Conservation (phyloP, 2,797 vertebrate species). For the Platyrinchus mystaceus region DNA sequence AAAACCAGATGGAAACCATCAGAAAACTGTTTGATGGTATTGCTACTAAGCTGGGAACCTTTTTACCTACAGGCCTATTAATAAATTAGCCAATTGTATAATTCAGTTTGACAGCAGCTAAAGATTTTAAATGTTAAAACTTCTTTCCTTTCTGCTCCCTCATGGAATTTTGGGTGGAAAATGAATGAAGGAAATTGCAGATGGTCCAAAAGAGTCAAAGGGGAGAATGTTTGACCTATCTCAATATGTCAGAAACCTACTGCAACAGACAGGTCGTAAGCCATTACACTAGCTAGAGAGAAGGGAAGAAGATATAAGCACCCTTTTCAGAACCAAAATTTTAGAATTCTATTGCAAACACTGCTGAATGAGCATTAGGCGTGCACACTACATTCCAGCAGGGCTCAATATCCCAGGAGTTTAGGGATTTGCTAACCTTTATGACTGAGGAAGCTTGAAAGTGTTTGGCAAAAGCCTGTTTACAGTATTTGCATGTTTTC, state of each 20-base stretch:
- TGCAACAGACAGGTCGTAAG: neutral
- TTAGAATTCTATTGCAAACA: constrained; percentile 21
- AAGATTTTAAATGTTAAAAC: neutral
- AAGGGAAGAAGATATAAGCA: neutral
- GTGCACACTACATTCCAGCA: constrained; percentile 44
- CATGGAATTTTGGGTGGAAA: neutral
- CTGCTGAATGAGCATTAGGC: constrained; percentile 47
- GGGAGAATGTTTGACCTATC: neutral
- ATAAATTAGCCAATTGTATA: neutral
- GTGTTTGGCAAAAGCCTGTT: constrained; percentile 60
- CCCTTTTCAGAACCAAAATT: constrained; percentile 11
- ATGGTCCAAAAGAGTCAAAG: neutral
- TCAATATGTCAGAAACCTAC: neutral
- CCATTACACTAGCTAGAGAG: neutral
- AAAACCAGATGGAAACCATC: neutral
- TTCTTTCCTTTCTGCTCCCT: neutral
- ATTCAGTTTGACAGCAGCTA: neutral
- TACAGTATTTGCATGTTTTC: constrained; percentile 71
- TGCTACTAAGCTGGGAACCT: neutral
- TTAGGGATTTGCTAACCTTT: constrained; percentile 68
- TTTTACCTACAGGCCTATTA: neutral
- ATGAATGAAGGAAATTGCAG: neutral
- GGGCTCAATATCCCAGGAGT: constrained; percentile 45
- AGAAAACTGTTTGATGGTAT: neutral
- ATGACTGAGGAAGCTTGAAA: constrained; percentile 57